Conservation (phyloP, 2,888 invertebrate genomes). For the Acleris laterana region DNA sequence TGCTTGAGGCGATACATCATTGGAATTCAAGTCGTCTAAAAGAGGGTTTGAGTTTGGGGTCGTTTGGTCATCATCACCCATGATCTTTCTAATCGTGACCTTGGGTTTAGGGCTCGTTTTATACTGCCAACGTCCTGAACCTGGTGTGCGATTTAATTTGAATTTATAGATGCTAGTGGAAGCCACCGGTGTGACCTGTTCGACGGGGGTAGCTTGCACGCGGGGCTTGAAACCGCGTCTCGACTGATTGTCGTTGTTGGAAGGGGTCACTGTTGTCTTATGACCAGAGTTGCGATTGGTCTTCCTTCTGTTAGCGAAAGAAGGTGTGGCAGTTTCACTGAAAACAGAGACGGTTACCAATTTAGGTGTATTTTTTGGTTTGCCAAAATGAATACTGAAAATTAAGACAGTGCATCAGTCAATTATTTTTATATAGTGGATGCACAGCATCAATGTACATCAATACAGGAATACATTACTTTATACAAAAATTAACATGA, state of each 20-base stretch:
- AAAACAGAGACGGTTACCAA: conserved; percentile 87
- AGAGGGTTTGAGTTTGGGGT: conserved; percentile 75
- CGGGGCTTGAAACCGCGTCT: conserved; percentile 89
- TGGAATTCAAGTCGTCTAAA: conserved; percentile 73
- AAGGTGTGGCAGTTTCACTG: conserved; percentile 84
- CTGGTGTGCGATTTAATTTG: conserved; percentile 91
- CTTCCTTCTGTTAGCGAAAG: conserved; percentile 82
- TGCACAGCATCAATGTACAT: too few relatives aligned
- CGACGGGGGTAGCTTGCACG: conserved; percentile 82
- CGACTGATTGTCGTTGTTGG: conserved; percentile 69
- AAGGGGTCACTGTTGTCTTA: conserved; percentile 72
- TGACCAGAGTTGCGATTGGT: conserved; percentile 72
- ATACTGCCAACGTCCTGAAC: conserved; percentile 95
- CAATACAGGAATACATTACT: too few relatives aligned
- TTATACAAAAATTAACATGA: too few relatives aligned
- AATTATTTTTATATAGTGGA: too few relatives aligned
- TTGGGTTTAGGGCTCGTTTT: conserved; percentile 95
- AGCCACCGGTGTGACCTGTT: conserved; percentile 75
- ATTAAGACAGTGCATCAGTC: conserved; percentile 48
- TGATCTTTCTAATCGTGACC: conserved; percentile 90
- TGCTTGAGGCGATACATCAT: conserved; percentile 83
- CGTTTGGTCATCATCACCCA: conserved; percentile 82
- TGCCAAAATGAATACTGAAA: conserved; percentile 79
- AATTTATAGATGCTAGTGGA: conserved; percentile 90
- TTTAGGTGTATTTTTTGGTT: conserved; percentile 81